Percentiles rank a stretch among this genome's conserved stretches.
phyloP scores from a whole-genome alignment of 2,797 vertebrate species.

The Natrix natrix region DNA sequence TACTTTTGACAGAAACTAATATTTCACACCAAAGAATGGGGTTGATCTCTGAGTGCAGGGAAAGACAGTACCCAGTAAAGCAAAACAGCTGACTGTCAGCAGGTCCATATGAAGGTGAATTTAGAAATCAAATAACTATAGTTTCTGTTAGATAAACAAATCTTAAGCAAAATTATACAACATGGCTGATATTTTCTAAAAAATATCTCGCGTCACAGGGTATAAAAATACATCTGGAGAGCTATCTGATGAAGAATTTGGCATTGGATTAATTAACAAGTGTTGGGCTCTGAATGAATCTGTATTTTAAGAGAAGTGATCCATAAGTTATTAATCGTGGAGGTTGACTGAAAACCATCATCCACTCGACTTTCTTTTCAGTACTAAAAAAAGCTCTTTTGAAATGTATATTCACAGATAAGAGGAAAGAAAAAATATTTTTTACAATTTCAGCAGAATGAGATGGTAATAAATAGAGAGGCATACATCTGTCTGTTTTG shows the following conservation, averaged over 20 bases:
- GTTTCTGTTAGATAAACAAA: slow-evolving; percentile 69
- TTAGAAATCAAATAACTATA: slow-evolving; percentile 71
- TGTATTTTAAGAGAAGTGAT: slow-evolving; percentile 54
- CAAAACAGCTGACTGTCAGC: slow-evolving; percentile 64
- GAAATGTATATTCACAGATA: not conserved
- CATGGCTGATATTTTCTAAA: slow-evolving; percentile 68
- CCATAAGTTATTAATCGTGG: slow-evolving; percentile 48
- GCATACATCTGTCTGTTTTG: not conserved
- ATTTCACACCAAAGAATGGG: slow-evolving; percentile 63
- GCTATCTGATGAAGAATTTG: slow-evolving; percentile 54
- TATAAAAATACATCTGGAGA: slow-evolving; percentile 44
- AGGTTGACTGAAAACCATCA: slow-evolving; percentile 34
- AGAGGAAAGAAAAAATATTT: not conserved
- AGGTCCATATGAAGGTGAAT: slow-evolving; percentile 70
- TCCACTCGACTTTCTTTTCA: not conserved
- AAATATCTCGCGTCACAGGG: slow-evolving; percentile 66
- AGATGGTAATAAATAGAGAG: not conserved
- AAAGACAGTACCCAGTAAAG: slow-evolving; percentile 52
- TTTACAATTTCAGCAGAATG: not conserved
- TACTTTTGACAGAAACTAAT: slow-evolving; percentile 67
- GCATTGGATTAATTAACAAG: slow-evolving; percentile 63
- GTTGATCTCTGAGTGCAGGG: slow-evolving; percentile 58
- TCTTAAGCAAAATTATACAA: slow-evolving; percentile 67
- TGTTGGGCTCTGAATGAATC: slow-evolving; percentile 47
- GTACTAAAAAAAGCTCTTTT: slow-evolving; percentile 10